Conservation (phyloP, 1,140 invertebrate genomes). For the Drosophila pseudoobscura region DNA sequence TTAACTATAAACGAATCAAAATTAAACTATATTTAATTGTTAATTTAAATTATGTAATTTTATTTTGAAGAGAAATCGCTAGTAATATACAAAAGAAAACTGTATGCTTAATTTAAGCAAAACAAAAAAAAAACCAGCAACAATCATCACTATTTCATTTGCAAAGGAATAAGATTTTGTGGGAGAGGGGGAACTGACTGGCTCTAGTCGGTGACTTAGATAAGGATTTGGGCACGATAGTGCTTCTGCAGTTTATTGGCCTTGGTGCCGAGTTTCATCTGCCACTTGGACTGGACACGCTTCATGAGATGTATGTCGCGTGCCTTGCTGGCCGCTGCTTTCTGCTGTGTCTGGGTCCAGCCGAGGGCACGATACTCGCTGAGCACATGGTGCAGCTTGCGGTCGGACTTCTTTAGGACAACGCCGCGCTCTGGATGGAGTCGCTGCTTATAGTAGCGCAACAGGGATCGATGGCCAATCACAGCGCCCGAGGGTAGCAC, state of each 20-base stretch:
- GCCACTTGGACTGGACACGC: conserved; percentile 90
- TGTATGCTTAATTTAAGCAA: conserved; percentile 66
- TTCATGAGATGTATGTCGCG: conserved; percentile 94
- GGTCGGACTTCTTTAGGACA: conserved; percentile 85
- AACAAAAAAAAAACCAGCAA: conserved; percentile 29
- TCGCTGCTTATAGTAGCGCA: conserved; percentile 92
- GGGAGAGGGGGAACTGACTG: not conserved
- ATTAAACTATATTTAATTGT: conserved; percentile 78
- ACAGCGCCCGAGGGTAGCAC: conserved; percentile 94
- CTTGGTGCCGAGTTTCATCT: conserved; percentile 90
- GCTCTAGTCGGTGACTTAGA: conserved; percentile 84
- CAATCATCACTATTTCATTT: conserved; percentile 18
- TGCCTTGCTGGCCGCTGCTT: conserved; percentile 88
- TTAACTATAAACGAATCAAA: conserved; percentile 74
- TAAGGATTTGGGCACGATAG: conserved; percentile 91
- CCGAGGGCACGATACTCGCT: conserved; percentile 93
- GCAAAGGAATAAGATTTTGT: not conserved
- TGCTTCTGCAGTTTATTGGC: conserved; percentile 94
- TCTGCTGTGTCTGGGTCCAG: conserved; percentile 90
- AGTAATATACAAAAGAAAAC: conserved; percentile 56
- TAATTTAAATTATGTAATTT: conserved; percentile 76
- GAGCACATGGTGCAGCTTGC: conserved; percentile 89
- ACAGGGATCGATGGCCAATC: conserved; percentile 95
- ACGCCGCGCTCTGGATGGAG: conserved; percentile 86
- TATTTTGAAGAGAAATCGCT: conserved; percentile 59